These are phyloP conservation scores for Sarcophaga rosellei DNA, from an alignment of 2,888 invertebrate species.

Conservation along the genomic window DNA sequence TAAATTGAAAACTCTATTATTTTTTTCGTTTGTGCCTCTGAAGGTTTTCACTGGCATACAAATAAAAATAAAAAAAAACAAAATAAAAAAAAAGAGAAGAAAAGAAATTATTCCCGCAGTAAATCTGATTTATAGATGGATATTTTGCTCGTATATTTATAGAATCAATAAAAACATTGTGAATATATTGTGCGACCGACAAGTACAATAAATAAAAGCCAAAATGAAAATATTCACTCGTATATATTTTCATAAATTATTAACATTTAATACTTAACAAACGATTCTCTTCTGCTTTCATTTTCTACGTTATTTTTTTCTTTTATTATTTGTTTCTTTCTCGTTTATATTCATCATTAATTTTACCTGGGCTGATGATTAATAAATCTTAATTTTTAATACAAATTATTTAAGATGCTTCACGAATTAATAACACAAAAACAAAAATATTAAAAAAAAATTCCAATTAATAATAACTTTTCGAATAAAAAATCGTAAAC, in stretches of 20 bases:
- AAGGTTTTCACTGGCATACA: background rate
- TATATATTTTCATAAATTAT: background rate
- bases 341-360: constrained; percentile 5
- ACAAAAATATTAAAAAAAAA: too few relatives aligned
- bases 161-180: background rate
- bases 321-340: too few relatives aligned
- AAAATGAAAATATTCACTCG: too few relatives aligned
- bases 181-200: too few relatives aligned
- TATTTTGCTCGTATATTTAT: background rate
- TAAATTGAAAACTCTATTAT: constrained; percentile 53
- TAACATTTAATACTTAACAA: constrained; percentile 12
- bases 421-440: background rate
- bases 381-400: constrained; percentile 21
- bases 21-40: constrained; percentile 1
- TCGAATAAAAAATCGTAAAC: too few relatives aligned
- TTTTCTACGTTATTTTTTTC: too few relatives aligned
- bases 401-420: constrained; percentile 27
- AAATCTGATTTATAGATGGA: background rate
- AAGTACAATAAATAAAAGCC: background rate
- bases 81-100: background rate
- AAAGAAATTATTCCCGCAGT: background rate
- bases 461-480: too few relatives aligned
- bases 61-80: background rate
- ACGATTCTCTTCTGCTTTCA: too few relatives aligned
- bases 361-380: background rate